Conservation (phyloP, 2,797 vertebrate genomes). For the Labroides dimidiatus region DNA sequence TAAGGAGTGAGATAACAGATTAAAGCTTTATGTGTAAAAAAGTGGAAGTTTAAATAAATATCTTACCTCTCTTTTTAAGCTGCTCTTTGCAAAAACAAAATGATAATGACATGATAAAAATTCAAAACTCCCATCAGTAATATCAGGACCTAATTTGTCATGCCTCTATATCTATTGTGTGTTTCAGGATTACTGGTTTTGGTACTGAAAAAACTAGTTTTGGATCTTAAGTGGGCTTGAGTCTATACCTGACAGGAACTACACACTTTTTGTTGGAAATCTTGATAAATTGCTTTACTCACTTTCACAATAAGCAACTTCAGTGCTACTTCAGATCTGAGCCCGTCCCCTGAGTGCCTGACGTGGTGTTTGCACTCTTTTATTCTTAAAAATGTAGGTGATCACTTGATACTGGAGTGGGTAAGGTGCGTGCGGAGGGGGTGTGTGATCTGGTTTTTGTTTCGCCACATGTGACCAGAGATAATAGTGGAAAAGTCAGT, state of each 20-base stretch:
- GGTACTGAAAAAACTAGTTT: not conserved
- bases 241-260: not conserved
- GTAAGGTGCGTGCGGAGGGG: not conserved
- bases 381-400: slow-evolving; percentile 1
- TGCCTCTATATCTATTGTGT: not conserved
- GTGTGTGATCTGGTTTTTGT: not conserved
- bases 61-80: not conserved
- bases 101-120: too few species aligned
- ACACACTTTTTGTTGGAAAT: slow-evolving; percentile 3
- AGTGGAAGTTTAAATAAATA: not conserved
- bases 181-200: not conserved
- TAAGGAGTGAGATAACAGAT: not conserved
- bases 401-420: not conserved
- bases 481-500: not conserved
- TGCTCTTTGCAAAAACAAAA: too few species aligned
- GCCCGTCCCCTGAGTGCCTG: slow-evolving; percentile 14
- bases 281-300: not conserved
- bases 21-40: not conserved
- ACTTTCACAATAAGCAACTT: slow-evolving; percentile 33
- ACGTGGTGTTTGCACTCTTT: slow-evolving; percentile 11
- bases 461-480: not conserved
- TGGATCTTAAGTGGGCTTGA: not conserved
- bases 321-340: slow-evolving; percentile 6
- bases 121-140: too few species aligned
- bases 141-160: too few species aligned